A percentile compares a stretch with the other conserved stretches of the same genome.
Conservation (phyloP, 2,888 invertebrate genomes). For the Graphium colonna region DNA sequence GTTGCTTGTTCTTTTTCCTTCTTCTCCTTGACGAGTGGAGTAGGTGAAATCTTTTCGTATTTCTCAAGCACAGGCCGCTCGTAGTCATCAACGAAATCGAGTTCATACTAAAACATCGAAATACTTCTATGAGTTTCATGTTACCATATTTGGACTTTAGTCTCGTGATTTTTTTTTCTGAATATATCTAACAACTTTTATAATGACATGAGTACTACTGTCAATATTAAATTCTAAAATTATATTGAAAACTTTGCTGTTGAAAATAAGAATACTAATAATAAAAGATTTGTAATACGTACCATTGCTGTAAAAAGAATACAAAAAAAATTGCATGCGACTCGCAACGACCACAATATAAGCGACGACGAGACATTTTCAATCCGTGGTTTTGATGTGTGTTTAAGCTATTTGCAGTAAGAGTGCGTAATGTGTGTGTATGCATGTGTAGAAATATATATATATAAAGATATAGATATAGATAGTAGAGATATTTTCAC, state of each 20-base stretch:
- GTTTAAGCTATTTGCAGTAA: constrained; percentile 16
- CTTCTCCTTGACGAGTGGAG: constrained; percentile 65
- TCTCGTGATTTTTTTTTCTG: background rate
- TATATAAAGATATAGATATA: too few species aligned
- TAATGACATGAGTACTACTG: too few species aligned
- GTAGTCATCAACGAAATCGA: constrained; percentile 84
- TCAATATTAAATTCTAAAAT: background rate
- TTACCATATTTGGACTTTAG: background rate
- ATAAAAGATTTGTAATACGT: constrained; percentile 6
- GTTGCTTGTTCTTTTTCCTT: constrained; percentile 65
- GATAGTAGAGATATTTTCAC: constrained; percentile 6
- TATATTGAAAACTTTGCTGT: background rate
- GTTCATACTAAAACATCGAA: constrained; percentile 53
- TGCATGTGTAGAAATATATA: constrained; percentile 13
- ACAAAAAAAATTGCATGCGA: constrained; percentile 60
- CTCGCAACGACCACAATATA: constrained; percentile 40
- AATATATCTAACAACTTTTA: background rate
- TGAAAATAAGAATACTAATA: background rate
- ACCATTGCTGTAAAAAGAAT: constrained; percentile 35
- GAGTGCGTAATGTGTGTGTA: constrained; percentile 18
- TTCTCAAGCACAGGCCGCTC: constrained; percentile 87
- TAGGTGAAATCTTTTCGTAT: constrained; percentile 81
- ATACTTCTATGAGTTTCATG: background rate
- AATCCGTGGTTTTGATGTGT: constrained; percentile 22
- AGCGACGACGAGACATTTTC: constrained; percentile 36